Conservation (phyloP, 2,113 vertebrate genomes). For the Anser brachyrhynchus region DNA sequence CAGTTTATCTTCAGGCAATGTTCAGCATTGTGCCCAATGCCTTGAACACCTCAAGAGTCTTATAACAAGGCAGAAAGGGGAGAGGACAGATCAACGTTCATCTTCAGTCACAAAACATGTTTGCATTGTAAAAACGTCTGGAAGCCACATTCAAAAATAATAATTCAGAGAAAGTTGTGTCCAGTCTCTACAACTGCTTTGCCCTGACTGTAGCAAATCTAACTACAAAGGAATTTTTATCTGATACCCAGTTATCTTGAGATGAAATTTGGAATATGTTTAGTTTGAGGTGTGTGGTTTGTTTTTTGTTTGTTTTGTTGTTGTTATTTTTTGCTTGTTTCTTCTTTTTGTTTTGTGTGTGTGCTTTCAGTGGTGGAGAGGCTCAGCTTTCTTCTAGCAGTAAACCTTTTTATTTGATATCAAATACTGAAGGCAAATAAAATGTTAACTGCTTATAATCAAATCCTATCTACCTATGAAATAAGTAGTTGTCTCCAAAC, state of each 20-base stretch:
- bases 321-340: neutral
- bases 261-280: constrained; percentile 20
- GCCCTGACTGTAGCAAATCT: neutral
- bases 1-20: neutral
- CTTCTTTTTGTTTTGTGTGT: neutral
- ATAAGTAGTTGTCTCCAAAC: neutral
- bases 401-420: neutral
- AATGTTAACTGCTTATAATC: neutral
- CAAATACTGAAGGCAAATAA: neutral
- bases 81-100: neutral
- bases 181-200: neutral
- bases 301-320: neutral
- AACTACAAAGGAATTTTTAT: constrained; percentile 45
- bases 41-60: neutral
- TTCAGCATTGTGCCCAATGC: neutral
- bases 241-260: neutral
- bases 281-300: neutral
- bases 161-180: neutral
- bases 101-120: neutral
- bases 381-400: neutral
- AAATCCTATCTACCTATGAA: neutral
- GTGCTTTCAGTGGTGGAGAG: too few species aligned
- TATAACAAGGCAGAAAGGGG: neutral
- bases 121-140: neutral
- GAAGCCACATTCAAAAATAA: neutral